These are phyloP conservation scores for Cydia amplana DNA, from an alignment of 1,140 invertebrate genomes.

Conservation along the genomic window DNA sequence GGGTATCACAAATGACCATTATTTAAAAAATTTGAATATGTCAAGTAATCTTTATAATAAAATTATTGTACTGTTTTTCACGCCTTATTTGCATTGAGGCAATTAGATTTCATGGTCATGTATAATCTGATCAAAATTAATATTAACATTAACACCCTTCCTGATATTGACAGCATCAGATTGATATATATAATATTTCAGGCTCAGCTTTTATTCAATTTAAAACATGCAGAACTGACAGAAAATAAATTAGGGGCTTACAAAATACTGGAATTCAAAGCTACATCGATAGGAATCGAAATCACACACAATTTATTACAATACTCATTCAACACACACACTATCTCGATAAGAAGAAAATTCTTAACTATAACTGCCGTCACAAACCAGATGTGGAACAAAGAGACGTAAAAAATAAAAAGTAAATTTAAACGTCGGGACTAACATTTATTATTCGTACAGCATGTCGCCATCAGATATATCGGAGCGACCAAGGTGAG, in stretches of 20 bases:
- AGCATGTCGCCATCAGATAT: no score
- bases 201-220: background rate
- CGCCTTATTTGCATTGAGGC: background rate
- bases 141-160: background rate
- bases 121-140: background rate
- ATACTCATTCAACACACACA: constrained; percentile 24
- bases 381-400: background rate
- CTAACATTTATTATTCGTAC: constrained; percentile 10
- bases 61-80: constrained; percentile 9
- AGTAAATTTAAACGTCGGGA: background rate
- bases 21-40: background rate
- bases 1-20: background rate
- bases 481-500: no score
- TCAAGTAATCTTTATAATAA: background rate
- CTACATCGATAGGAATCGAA: background rate
- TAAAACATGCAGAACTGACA: constrained; percentile 6
- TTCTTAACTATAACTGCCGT: constrained; percentile 17
- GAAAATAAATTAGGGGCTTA: constrained; percentile 23
- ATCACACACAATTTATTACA: constrained; percentile 22
- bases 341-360: constrained; percentile 21
- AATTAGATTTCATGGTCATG: background rate
- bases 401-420: constrained; percentile 6
- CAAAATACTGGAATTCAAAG: constrained; percentile 16
- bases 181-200: background rate
- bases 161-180: background rate